These are phyloP conservation scores for Heliconius aoede DNA, from an alignment of 2,888 invertebrate genomes.

Conservation along the genomic window DNA sequence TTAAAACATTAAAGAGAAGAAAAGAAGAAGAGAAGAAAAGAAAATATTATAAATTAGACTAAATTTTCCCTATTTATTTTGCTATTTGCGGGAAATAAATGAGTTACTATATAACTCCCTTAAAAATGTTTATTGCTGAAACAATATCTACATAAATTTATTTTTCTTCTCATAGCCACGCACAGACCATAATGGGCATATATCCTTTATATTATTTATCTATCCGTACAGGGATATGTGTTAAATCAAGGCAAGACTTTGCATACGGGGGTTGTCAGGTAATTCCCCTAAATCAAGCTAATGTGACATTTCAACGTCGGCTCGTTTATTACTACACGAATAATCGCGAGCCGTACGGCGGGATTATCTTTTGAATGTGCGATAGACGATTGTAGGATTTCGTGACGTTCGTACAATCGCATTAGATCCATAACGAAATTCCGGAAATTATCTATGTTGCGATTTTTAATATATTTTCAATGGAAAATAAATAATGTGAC, in stretches of 20 bases:
- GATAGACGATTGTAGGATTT: conserved; percentile 78
- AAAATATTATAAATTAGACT: too few species aligned
- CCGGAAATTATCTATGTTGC: conserved; percentile 66
- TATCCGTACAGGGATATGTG: conserved; percentile 38
- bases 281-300: conserved; percentile 77
- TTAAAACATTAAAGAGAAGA: too few species aligned
- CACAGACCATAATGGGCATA: conserved; percentile 24
- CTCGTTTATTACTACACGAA: conserved; percentile 58
- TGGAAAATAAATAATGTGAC: too few species aligned
- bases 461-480: conserved; percentile 60
- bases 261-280: conserved; percentile 62
- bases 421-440: conserved; percentile 67
- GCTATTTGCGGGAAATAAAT: too few species aligned
- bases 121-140: too few species aligned
- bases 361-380: conserved; percentile 82
- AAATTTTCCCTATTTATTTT: too few species aligned
- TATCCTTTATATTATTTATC: conserved; percentile 29
- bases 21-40: too few species aligned
- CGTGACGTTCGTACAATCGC: conserved; percentile 74
- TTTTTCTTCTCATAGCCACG: not conserved
- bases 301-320: conserved; percentile 73
- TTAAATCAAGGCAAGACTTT: conserved; percentile 53
- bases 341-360: conserved; percentile 77
- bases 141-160: too few species aligned
- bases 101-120: too few species aligned